Conservation (phyloP, 1,140 invertebrate species). For the Drosophila parabipectinata region DNA sequence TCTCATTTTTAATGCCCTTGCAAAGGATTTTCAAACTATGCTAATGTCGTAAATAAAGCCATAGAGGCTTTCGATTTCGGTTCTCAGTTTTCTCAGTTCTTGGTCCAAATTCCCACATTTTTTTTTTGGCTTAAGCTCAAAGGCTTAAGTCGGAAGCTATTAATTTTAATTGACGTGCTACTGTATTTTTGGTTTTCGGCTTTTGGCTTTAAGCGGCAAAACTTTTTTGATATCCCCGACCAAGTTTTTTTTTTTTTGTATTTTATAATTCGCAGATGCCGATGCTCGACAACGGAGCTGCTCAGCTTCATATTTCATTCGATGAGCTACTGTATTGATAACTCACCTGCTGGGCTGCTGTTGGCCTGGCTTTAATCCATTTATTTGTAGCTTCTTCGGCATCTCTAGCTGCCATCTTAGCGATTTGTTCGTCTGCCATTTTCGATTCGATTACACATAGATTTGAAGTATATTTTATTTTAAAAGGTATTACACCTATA, state of each 20-base stretch:
- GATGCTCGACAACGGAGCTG: conserved; percentile 4
- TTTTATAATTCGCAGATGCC: conserved; percentile 31
- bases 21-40: conserved; percentile 80
- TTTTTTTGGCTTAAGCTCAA: conserved; percentile 11
- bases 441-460: conserved; percentile 49
- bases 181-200: conserved; percentile 57
- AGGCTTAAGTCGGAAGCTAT: conserved; percentile 77
- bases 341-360: conserved; percentile 70
- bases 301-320: conserved; percentile 37
- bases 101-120: conserved; percentile 29
- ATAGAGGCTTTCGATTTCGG: conserved; percentile 29
- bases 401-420: conserved; percentile 31
- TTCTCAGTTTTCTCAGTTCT: not conserved
- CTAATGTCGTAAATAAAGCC: conserved; percentile 78
- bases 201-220: conserved; percentile 25
- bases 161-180: conserved; percentile 82
- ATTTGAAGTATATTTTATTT: conserved; percentile 8
- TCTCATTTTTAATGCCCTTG: conserved; percentile 64
- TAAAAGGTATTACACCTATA: conserved; percentile 1
- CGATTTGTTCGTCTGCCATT: conserved; percentile 38
- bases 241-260: conserved; percentile 8
- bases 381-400: conserved; percentile 59
- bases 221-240: conserved; percentile 36
- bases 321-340: conserved; percentile 32
- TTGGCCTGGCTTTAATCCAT: conserved; percentile 65